Evolutionary conservation across 37 sponge, comb jelly and placozoan genomes (phyloP).

Genomic region (Corticium candelabrum): DNA sequence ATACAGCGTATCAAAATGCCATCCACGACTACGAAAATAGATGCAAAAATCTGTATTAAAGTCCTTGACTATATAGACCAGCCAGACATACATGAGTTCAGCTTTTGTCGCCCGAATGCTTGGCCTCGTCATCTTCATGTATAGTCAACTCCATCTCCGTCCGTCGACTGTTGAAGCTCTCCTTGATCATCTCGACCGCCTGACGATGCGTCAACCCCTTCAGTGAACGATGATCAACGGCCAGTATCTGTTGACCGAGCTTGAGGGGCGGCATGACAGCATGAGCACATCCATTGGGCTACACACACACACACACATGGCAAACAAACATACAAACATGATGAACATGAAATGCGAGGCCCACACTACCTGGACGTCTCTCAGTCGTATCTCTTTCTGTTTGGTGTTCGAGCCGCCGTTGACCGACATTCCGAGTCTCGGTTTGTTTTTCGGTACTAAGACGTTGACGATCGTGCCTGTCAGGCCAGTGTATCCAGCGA

Average conservation of each 20-base stretch:
- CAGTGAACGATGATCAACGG: conserved; percentile 38
- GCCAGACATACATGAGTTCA: no score
- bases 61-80: no score
- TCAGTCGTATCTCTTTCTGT: conserved; percentile 54
- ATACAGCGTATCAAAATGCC: no score
- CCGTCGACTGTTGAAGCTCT: conserved; percentile 54
- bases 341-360: no score
- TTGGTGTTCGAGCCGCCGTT: conserved; percentile 80
- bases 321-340: background rate
- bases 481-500: conserved; percentile 48
- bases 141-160: background rate
- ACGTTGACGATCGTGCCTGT: conserved; percentile 45
- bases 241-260: conserved; percentile 74
- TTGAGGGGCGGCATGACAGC: conserved; percentile 35
- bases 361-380: no score
- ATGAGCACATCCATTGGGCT: conserved; percentile 9
- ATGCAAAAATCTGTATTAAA: no score
- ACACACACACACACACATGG: conserved; percentile 26
- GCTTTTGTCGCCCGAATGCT: no score
- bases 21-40: no score
- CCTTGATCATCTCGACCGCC: conserved; percentile 65
- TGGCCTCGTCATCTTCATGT: background rate
- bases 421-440: conserved; percentile 76
- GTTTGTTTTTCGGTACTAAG: conserved; percentile 45
- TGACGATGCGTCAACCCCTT: conserved; percentile 66